phyloP scores from a whole-genome alignment of 2,888 invertebrate species.

The Watsonalla binaria region DNA sequence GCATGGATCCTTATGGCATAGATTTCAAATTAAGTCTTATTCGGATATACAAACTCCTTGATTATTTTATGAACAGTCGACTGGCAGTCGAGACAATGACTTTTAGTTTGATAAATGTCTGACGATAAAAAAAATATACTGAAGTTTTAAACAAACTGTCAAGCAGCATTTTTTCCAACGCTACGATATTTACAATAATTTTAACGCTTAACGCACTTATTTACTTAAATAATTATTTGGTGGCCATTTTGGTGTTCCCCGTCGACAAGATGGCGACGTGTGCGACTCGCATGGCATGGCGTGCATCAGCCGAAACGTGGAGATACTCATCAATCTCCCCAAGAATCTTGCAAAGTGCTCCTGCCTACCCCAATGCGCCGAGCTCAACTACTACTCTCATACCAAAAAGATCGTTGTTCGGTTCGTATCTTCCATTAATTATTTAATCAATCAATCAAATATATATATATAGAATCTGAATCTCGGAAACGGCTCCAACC shows the following conservation, averaged over 20 bases:
- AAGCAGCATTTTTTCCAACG: background rate
- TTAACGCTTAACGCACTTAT: background rate
- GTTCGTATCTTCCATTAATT: conserved; percentile 38
- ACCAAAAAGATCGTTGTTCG: conserved; percentile 70
- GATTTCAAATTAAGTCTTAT: too few relatives aligned
- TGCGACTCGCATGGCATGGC: conserved; percentile 76
- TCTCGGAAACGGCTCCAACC: too few relatives aligned
- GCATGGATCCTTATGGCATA: too few relatives aligned
- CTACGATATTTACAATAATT: background rate
- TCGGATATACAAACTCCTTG: too few relatives aligned
- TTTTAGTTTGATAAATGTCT: background rate
- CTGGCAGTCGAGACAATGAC: too few relatives aligned
- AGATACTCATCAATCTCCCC: conserved; percentile 71
- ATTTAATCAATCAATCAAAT: too few relatives aligned
- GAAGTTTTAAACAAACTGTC: background rate
- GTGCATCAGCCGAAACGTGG: conserved; percentile 72
- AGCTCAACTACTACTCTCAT: conserved; percentile 72
- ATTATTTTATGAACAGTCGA: too few relatives aligned
- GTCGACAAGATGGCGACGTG: conserved; percentile 60
- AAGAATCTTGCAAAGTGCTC: conserved; percentile 72
- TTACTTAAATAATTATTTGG: background rate
- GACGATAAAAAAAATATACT: background rate
- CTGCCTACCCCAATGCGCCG: conserved; percentile 70
- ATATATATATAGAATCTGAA: too few relatives aligned
- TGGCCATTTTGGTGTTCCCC: background rate